Evolutionary conservation across 2,113 vertebrate genomes (phyloP).

Genomic region (Nerophis lumbriciformis): DNA sequence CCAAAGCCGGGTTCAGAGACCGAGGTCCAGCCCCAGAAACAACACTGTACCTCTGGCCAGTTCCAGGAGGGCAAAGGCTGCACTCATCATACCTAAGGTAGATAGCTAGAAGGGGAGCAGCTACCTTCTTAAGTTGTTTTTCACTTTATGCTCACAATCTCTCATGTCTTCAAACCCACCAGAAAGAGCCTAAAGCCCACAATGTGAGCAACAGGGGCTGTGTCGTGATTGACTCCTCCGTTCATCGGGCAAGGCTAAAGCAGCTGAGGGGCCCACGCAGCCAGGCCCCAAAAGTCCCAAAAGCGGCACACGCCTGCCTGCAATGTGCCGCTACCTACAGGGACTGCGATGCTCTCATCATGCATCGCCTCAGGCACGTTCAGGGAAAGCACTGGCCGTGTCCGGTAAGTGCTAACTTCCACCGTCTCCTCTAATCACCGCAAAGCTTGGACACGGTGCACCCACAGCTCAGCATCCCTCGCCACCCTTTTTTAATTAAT

Average conservation of each 20-base stretch:
- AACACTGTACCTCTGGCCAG: slow-evolving; percentile 17
- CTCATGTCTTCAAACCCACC: slow-evolving; percentile 26
- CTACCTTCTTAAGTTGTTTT: neutral
- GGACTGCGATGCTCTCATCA: slow-evolving; percentile 73
- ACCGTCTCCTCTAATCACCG: neutral
- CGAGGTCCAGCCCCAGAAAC: slow-evolving; percentile 15
- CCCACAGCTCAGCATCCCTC: neutral
- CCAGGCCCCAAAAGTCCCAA: slow-evolving; percentile 57
- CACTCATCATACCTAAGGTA: slow-evolving; percentile 55
- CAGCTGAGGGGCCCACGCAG: slow-evolving; percentile 59
- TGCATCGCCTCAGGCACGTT: slow-evolving; percentile 74
- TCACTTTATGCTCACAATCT: neutral
- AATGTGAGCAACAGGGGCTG: slow-evolving; percentile 46
- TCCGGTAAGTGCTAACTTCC: slow-evolving; percentile 62
- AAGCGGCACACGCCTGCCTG: slow-evolving; percentile 62
- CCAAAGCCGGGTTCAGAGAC: slow-evolving; percentile 32
- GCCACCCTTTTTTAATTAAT: no score
- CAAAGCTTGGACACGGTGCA: neutral
- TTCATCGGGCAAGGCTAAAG: slow-evolving; percentile 59
- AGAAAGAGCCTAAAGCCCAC: slow-evolving; percentile 40
- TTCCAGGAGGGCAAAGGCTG: slow-evolving; percentile 26
- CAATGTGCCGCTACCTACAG: slow-evolving; percentile 67
- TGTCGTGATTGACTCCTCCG: slow-evolving; percentile 53
- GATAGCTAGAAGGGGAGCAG: neutral
- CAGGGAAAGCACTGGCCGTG: slow-evolving; percentile 80